phyloP scores from a whole-genome alignment of 2,888 invertebrate species.

The Drosophila suboccidentalis region DNA sequence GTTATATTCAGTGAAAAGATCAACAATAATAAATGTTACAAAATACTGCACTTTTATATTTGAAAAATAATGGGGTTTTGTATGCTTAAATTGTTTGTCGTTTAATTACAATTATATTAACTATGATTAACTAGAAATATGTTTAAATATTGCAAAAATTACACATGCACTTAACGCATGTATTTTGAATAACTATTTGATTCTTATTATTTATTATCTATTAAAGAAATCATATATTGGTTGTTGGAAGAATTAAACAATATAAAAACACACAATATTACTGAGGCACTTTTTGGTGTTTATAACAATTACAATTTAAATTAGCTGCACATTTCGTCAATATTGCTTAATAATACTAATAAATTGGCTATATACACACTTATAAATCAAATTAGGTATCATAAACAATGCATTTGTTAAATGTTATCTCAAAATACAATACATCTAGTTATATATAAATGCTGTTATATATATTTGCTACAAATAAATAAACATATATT shows the following conservation, averaged over 20 bases:
- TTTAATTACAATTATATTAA: conserved; percentile 48
- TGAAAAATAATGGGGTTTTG: conserved; percentile 46
- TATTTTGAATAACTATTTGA: conserved; percentile 47
- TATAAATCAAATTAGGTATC: conserved; percentile 38
- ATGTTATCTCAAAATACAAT: conserved; percentile 18
- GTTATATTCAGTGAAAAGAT: not conserved
- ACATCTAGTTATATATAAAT: conserved; percentile 20
- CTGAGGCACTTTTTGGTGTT: conserved; percentile 85
- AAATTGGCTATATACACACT: conserved; percentile 55
- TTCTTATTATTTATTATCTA: conserved; percentile 33
- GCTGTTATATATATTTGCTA: conserved; percentile 18
- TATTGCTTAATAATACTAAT: conserved; percentile 48
- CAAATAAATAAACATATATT: conserved; percentile 26
- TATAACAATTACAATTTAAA: conserved; percentile 63
- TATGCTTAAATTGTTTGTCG: conserved; percentile 23
- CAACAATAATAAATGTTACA: conserved; percentile 13
- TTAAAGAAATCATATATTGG: conserved; percentile 30
- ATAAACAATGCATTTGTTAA: conserved; percentile 31
- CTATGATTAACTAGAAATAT: conserved; percentile 65
- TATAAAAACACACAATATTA: conserved; percentile 73
- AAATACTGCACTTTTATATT: conserved; percentile 62
- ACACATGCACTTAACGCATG: conserved; percentile 31
- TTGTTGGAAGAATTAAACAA: conserved; percentile 54
- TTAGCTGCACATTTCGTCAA: conserved; percentile 42
- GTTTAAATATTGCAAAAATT: conserved; percentile 49